These are phyloP conservation scores for Mesocricetus auratus DNA, from an alignment of 2,113 vertebrate species.

Conservation along the genomic window DNA sequence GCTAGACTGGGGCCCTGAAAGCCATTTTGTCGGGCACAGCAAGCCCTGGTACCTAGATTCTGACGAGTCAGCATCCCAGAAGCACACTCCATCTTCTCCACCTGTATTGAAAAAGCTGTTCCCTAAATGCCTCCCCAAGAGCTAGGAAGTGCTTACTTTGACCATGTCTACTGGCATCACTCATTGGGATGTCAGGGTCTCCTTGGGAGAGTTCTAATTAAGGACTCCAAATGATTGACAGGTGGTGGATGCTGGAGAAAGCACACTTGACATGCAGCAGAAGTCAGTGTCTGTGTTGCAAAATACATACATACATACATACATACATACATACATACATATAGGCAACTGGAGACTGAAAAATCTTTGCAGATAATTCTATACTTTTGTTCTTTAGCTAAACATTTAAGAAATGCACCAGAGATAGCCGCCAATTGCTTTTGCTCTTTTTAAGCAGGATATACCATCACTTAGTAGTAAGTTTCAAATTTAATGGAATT, in stretches of 20 bases:
- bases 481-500: slow-evolving; percentile 45
- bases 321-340: too few relatives aligned
- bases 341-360: slow-evolving; percentile 54
- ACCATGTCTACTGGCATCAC: slow-evolving; percentile 49
- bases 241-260: slow-evolving; percentile 50
- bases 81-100: neutral
- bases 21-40: slow-evolving; percentile 46
- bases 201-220: slow-evolving; percentile 79
- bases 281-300: slow-evolving; percentile 56
- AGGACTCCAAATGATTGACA: slow-evolving; percentile 75
- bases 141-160: slow-evolving; percentile 47
- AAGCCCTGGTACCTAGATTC: neutral
- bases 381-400: slow-evolving; percentile 68
- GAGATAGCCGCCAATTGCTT: slow-evolving; percentile 11
- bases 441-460: slow-evolving; percentile 15
- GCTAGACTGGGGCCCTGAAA: neutral
- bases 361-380: slow-evolving; percentile 61
- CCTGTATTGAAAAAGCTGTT: slow-evolving; percentile 8
- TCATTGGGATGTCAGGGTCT: slow-evolving; percentile 70
- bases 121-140: slow-evolving; percentile 38
- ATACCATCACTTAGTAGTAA: slow-evolving; percentile 35
- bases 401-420: slow-evolving; percentile 36
- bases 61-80: neutral
- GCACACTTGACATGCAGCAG: slow-evolving; percentile 48
- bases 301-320: neutral